These are phyloP conservation scores for Delichon dasypus DNA, from an alignment of 2,797 vertebrate species.

Conservation along the genomic window DNA sequence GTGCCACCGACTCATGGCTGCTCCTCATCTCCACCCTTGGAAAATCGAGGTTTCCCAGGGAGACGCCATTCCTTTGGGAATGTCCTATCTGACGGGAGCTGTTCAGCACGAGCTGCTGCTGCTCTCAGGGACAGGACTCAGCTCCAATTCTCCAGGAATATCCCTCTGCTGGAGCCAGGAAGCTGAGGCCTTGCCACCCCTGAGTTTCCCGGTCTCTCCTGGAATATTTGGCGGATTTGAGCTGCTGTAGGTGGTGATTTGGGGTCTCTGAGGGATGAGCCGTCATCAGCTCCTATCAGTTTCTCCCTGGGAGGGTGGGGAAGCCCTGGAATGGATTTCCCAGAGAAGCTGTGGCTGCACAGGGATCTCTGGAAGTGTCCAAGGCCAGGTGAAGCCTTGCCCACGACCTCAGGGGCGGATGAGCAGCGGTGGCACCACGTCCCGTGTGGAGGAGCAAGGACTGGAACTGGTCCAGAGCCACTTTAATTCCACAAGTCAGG, in stretches of 20 bases:
- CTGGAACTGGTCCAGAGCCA: rapidly evolving
- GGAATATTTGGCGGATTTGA: neutral
- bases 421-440: neutral
- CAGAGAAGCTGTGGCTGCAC: neutral
- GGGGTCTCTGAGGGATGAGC: neutral
- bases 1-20: rapidly evolving
- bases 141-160: neutral
- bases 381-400: neutral
- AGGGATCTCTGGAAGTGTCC: neutral
- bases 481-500: neutral
- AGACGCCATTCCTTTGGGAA: neutral
- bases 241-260: neutral
- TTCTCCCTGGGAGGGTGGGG: neutral
- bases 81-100: rapidly evolving
- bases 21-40: neutral
- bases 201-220: neutral
- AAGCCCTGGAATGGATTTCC: neutral
- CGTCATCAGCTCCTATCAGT: rapidly evolving
- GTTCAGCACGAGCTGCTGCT: neutral
- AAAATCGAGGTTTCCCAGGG: neutral
- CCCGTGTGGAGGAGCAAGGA: neutral
- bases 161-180: neutral
- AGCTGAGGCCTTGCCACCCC: rapidly evolving
- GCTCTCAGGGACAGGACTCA: neutral
- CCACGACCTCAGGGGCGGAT: rapidly evolving